These are phyloP conservation scores for Cryptotis parvus DNA, from an alignment of 2,113 vertebrate genomes.

Conservation along the genomic window DNA sequence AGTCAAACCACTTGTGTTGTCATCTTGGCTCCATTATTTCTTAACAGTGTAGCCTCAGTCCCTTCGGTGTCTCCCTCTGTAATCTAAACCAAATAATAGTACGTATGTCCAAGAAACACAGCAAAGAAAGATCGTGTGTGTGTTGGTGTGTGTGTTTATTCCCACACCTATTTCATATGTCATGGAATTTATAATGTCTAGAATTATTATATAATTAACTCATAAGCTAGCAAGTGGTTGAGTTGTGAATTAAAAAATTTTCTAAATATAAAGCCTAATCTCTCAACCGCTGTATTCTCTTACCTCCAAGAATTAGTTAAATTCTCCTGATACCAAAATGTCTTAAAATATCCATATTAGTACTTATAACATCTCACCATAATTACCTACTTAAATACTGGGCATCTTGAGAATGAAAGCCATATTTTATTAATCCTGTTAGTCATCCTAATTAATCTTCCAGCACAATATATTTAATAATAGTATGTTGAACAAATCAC, in stretches of 20 bases:
- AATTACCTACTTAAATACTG: background rate
- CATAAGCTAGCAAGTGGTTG: background rate
- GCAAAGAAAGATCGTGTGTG: background rate
- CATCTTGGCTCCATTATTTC: background rate
- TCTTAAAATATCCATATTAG: background rate
- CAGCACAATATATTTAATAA: background rate
- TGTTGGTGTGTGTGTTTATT: background rate
- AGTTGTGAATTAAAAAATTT: background rate
- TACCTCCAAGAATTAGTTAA: background rate
- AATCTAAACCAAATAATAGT: background rate
- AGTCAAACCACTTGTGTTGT: background rate
- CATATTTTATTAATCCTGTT: background rate
- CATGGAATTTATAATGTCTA: background rate
- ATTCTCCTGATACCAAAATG: background rate
- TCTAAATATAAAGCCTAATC: background rate
- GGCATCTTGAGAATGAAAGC: background rate
- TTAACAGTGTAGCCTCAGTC: background rate
- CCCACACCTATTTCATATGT: background rate
- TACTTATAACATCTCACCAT: background rate
- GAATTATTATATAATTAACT: background rate
- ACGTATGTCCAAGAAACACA: background rate
- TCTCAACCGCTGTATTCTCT: background rate
- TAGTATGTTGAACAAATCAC: background rate
- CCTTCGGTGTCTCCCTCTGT: background rate
- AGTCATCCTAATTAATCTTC: rapidly evolving